phyloP scores from a whole-genome alignment of 2,113 vertebrate species.

The Ploceus nigricollis region DNA sequence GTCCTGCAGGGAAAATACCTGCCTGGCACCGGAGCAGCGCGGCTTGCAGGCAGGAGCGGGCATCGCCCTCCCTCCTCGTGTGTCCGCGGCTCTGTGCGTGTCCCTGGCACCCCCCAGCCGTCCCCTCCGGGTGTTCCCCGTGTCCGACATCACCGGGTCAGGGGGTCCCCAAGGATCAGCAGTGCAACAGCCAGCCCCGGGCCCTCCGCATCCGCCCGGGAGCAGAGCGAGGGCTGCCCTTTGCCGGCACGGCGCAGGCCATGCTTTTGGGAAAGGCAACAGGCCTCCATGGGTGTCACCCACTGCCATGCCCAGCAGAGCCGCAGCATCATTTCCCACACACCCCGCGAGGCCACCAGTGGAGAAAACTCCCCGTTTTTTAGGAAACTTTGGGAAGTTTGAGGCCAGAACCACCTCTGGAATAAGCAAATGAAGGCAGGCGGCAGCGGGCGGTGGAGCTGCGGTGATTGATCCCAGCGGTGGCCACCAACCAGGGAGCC shows the following conservation, averaged over 20 bases:
- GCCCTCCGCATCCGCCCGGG: not conserved
- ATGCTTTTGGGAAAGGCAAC: not conserved
- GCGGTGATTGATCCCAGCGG: fast-evolving
- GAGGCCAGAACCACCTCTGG: not conserved
- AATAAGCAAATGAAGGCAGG: not conserved
- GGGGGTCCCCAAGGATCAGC: not conserved
- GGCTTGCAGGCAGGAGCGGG: not conserved
- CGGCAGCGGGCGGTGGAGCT: not conserved
- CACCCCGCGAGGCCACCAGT: fast-evolving
- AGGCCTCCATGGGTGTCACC: not conserved
- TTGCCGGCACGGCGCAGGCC: fast-evolving
- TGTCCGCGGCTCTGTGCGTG: fast-evolving
- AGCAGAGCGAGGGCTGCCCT: not conserved
- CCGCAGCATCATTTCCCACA: not conserved
- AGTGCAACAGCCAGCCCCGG: fast-evolving
- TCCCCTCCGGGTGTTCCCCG: not conserved
- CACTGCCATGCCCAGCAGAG: fast-evolving
- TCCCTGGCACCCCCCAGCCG: not conserved
- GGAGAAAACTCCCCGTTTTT: not conserved
- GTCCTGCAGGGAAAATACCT: not conserved
- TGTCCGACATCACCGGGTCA: not conserved
- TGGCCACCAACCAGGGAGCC: not conserved
- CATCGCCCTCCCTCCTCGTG: not conserved
- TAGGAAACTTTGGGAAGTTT: slow-evolving; percentile 1
- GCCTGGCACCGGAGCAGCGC: not conserved